Percentiles rank a stretch among this genome's conserved stretches.
Evolutionary conservation across 2,888 invertebrate species (phyloP).

Genomic region (Morinoia aosen): DNA sequence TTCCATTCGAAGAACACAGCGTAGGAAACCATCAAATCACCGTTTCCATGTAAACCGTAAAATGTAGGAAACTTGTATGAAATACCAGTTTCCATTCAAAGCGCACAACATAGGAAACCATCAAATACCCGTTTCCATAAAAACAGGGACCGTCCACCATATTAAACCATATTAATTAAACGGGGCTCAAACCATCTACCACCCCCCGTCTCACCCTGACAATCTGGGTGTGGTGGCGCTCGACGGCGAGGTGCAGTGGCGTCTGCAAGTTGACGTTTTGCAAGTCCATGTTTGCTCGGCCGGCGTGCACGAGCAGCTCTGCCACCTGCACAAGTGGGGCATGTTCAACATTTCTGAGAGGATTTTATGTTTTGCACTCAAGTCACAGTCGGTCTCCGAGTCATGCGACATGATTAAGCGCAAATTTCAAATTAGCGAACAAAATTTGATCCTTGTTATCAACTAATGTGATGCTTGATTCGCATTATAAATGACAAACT

Average conservation of each 20-base stretch:
- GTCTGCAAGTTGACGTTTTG: slow-evolving; percentile 97
- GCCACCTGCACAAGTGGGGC: slow-evolving; percentile 60
- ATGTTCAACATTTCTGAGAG: background rate
- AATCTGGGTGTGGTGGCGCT: slow-evolving; percentile 97
- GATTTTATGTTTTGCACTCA: background rate
- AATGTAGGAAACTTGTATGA: background rate
- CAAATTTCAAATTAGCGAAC: too few species aligned
- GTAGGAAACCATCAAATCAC: too few species aligned
- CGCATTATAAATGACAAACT: background rate
- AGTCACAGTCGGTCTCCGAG: background rate
- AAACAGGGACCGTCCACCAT: too few species aligned
- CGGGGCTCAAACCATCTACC: too few species aligned
- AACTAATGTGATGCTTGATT: background rate
- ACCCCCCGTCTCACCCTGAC: slow-evolving; percentile 79
- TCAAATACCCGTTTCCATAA: too few species aligned
- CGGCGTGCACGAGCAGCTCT: slow-evolving; percentile 81
- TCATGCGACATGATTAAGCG: background rate
- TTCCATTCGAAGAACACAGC: too few species aligned
- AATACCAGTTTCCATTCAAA: background rate
- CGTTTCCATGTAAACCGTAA: too few species aligned
- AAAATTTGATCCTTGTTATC: too few species aligned
- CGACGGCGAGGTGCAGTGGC: slow-evolving; percentile 90
- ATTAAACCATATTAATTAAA: too few species aligned
- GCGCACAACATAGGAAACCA: too few species aligned
- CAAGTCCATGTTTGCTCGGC: slow-evolving; percentile 93